Conservation (phyloP, 2,797 vertebrate genomes). For the Macroramphosus scolopax region DNA sequence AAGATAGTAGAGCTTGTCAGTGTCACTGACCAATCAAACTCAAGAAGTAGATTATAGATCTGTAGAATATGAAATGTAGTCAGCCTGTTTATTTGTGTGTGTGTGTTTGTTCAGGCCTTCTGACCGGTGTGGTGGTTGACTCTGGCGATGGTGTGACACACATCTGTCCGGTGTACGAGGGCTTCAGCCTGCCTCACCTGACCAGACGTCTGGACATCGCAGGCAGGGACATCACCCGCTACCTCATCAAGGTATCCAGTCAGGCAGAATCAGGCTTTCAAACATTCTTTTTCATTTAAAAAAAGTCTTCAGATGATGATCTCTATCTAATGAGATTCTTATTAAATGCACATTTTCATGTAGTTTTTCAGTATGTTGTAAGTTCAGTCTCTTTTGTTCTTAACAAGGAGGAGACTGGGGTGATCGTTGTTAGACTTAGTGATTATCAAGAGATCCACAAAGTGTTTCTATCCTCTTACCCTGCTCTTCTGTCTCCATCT, state of each 20-base stretch:
- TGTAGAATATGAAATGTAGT: slow-evolving; percentile 21
- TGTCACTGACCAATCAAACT: too few species aligned
- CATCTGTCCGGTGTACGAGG: slow-evolving; percentile 84
- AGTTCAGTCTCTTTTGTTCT: too few species aligned
- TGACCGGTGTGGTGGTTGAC: slow-evolving; percentile 83
- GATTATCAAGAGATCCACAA: too few species aligned
- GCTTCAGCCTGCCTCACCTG: slow-evolving; percentile 82
- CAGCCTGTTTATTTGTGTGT: slow-evolving; percentile 7
- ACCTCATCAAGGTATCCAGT: slow-evolving; percentile 81
- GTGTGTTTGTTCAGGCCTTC: slow-evolving; percentile 63
- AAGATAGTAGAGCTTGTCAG: too few species aligned
- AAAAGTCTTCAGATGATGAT: too few species aligned
- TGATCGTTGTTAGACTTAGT: too few species aligned
- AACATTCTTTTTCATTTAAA: too few species aligned
- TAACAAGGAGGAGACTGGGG: too few species aligned
- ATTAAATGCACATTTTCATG: too few species aligned
- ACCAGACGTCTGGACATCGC: slow-evolving; percentile 83
- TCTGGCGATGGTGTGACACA: slow-evolving; percentile 83
- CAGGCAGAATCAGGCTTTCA: not conserved
- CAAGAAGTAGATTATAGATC: too few species aligned
- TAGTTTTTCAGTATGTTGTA: too few species aligned
- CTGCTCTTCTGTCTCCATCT: not conserved
- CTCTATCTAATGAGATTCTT: too few species aligned
- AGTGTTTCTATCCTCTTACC: not conserved
- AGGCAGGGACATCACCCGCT: slow-evolving; percentile 85